A percentile compares a stretch with the other conserved stretches of the same genome.
These are phyloP conservation scores for Lucilia sericata DNA, from an alignment of 1,140 invertebrate species.

Conservation along the genomic window DNA sequence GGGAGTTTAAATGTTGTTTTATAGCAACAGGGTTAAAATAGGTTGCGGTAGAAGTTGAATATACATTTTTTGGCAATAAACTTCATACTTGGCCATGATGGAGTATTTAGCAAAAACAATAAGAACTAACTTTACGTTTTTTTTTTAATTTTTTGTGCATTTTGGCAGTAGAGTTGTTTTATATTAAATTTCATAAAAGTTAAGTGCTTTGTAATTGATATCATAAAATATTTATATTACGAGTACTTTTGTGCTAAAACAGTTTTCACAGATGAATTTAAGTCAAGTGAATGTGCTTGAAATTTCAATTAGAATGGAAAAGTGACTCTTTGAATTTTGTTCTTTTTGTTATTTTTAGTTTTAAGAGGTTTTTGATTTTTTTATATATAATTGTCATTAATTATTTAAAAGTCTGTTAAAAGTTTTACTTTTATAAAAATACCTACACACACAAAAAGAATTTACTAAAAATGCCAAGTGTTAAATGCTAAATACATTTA, in stretches of 20 bases:
- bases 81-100: neutral
- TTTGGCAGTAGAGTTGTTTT: neutral
- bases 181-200: constrained; percentile 65
- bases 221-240: constrained; percentile 68
- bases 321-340: constrained; percentile 35
- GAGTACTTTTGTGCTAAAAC: constrained; percentile 38
- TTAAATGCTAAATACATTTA: neutral
- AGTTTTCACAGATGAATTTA: neutral
- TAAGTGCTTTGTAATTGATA: constrained; percentile 68
- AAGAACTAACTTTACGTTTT: neutral
- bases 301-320: neutral
- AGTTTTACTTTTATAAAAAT: constrained; percentile 33
- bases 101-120: neutral
- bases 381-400: constrained; percentile 65
- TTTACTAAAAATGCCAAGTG: neutral
- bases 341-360: constrained; percentile 44
- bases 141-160: neutral
- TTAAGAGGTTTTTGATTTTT: constrained; percentile 36
- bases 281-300: constrained; percentile 19
- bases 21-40: constrained; percentile 48
- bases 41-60: constrained; percentile 47
- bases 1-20: constrained; percentile 10
- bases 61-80: constrained; percentile 35
- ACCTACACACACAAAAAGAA: neutral
- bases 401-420: constrained; percentile 64